A percentile compares a stretch with the other conserved stretches of the same genome.
Evolutionary conservation across 2,888 invertebrate genomes (phyloP).

Genomic region (Dryadula phaetusa): DNA sequence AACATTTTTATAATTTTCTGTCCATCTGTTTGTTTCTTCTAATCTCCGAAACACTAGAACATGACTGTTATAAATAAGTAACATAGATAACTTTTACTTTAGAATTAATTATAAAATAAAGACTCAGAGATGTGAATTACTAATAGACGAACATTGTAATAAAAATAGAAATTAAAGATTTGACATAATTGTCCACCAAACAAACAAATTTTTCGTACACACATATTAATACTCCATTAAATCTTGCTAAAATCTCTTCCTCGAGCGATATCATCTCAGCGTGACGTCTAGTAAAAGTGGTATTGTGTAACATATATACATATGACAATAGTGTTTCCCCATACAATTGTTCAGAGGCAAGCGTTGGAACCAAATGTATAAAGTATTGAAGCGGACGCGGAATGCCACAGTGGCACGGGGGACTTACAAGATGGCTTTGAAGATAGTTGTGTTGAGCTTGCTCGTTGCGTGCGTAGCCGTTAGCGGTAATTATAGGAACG

Average conservation of each 20-base stretch:
- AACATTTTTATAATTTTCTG: too few relatives aligned
- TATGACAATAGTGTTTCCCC: slow-evolving; percentile 75
- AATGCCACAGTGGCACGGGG: slow-evolving; percentile 61
- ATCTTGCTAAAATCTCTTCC: slow-evolving; percentile 37
- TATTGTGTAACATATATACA: slow-evolving; percentile 61
- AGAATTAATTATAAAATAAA: too few relatives aligned
- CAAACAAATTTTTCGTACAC: background rate
- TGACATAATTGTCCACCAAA: background rate
- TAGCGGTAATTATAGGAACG: slow-evolving; percentile 64
- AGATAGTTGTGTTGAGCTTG: slow-evolving; percentile 51
- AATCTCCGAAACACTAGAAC: too few relatives aligned
- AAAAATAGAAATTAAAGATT: too few relatives aligned
- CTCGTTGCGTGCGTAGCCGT: slow-evolving; percentile 51
- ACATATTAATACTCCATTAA: slow-evolving; percentile 6
- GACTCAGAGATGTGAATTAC: too few relatives aligned
- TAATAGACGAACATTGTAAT: too few relatives aligned
- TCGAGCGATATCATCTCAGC: slow-evolving; percentile 59
- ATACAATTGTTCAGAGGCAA: slow-evolving; percentile 73
- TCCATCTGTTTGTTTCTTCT: too few relatives aligned
- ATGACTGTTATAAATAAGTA: too few relatives aligned
- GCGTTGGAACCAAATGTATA: slow-evolving; percentile 76
- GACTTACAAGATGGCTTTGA: slow-evolving; percentile 61
- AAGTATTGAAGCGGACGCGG: slow-evolving; percentile 64
- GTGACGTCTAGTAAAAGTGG: slow-evolving; percentile 57
- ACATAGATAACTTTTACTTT: too few relatives aligned